Percentiles rank a stretch among this genome's conserved stretches.
phyloP scores from a whole-genome alignment of 2,888 invertebrate species.

The Archips xylosteana region DNA sequence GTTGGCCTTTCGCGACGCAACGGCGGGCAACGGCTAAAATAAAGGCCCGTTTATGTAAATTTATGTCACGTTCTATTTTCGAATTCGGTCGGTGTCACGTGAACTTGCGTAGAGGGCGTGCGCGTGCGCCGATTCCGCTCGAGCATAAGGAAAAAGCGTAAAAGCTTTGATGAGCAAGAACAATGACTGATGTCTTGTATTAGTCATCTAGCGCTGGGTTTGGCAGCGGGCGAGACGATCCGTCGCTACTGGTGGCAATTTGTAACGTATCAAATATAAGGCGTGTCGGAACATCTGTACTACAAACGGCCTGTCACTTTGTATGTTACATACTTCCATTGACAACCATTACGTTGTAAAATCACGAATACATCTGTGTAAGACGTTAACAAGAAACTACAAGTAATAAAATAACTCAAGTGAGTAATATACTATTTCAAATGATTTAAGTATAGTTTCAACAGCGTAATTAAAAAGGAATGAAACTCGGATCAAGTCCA shows the following conservation, averaged over 20 bases:
- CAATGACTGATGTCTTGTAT: slow-evolving; percentile 31
- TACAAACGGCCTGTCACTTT: slow-evolving; percentile 28
- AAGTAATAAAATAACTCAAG: not conserved
- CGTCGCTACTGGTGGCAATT: slow-evolving; percentile 18
- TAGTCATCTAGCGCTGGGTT: slow-evolving; percentile 34
- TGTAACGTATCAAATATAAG: slow-evolving; percentile 29
- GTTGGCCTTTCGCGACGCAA: slow-evolving; percentile 48
- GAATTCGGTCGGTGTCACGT: slow-evolving; percentile 66
- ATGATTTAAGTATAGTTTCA: not conserved
- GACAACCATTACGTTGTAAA: not conserved
- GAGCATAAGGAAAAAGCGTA: slow-evolving; percentile 58
- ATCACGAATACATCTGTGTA: not conserved
- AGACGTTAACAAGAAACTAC: not conserved
- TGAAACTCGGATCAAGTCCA: slow-evolving; percentile 6
- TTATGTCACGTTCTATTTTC: slow-evolving; percentile 81
- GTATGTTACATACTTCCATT: slow-evolving; percentile 9
- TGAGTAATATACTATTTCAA: not conserved
- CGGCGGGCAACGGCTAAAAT: slow-evolving; percentile 68
- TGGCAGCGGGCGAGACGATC: slow-evolving; percentile 29
- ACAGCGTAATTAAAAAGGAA: not conserved
- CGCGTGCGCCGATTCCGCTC: slow-evolving; percentile 57
- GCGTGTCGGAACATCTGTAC: slow-evolving; percentile 33
- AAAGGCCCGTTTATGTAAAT: slow-evolving; percentile 79
- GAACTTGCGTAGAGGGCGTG: slow-evolving; percentile 67
- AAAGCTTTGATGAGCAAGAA: slow-evolving; percentile 23